Percentiles rank a stretch among this genome's conserved stretches.
phyloP scores from a whole-genome alignment of 2,113 vertebrate genomes.

The Laticauda laticaudata region DNA sequence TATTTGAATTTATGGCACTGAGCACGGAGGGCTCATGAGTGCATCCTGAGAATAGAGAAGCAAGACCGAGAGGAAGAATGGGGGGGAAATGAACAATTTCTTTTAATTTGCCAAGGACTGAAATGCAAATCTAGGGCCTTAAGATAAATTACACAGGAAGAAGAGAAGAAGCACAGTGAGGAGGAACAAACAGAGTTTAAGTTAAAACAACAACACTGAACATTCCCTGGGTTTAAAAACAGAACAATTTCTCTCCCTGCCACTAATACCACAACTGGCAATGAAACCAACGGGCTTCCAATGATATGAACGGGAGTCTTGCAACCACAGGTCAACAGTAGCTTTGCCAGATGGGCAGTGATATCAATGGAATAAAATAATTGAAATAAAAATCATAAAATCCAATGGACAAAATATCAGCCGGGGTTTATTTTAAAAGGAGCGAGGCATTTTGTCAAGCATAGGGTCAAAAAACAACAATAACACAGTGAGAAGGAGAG shows the following conservation, averaged over 20 bases:
- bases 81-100: constrained; percentile 28
- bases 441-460: neutral
- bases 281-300: neutral
- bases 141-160: neutral
- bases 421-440: neutral
- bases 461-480: neutral
- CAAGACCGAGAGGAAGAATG: constrained; percentile 36
- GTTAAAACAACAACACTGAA: neutral
- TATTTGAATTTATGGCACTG: constrained; percentile 53
- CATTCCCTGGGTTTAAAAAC: neutral
- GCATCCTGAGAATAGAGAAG: neutral
- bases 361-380: neutral
- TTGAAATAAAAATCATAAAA: neutral
- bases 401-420: neutral
- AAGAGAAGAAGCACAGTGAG: neutral
- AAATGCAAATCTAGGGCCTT: neutral
- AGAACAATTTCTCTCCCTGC: neutral
- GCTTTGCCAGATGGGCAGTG: neutral
- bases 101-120: constrained; percentile 32
- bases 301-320: neutral
- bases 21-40: constrained; percentile 2
- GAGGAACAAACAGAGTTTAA: neutral
- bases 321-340: neutral
- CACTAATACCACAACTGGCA: neutral
- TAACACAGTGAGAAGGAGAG: neutral